phyloP scores from a whole-genome alignment of 2,113 vertebrate genomes.

The Misgurnus mizolepis region DNA sequence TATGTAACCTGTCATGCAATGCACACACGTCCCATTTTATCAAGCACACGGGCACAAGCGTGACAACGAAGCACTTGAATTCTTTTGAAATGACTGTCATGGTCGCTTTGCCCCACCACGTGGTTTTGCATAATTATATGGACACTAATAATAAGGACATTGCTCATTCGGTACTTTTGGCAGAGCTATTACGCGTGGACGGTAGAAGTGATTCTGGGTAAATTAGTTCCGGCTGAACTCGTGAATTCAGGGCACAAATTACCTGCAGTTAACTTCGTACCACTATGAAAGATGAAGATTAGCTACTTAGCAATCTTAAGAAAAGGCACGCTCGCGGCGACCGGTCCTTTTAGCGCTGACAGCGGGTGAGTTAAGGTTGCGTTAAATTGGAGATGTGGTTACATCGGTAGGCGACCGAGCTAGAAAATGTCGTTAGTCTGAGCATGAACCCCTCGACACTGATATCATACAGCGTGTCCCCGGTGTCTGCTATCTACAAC shows the following conservation, averaged over 20 bases:
- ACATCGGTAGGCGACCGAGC: too few species aligned
- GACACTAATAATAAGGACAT: constrained; percentile 52
- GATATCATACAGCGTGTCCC: neutral
- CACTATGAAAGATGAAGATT: constrained; percentile 41
- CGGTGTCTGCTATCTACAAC: neutral
- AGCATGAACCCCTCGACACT: neutral
- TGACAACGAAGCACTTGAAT: constrained; percentile 27
- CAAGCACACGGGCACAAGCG: constrained; percentile 27
- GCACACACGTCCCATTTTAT: constrained; percentile 40
- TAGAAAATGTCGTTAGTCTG: too few species aligned
- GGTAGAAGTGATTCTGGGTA: constrained; percentile 51
- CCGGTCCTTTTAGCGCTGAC: neutral
- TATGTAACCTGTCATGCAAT: constrained; percentile 44
- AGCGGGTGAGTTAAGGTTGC: neutral
- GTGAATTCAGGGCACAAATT: constrained; percentile 43
- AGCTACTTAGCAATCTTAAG: constrained; percentile 13
- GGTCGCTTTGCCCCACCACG: constrained; percentile 39
- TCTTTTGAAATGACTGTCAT: constrained; percentile 43
- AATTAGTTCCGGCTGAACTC: constrained; percentile 51
- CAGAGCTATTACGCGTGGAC: constrained; percentile 47
- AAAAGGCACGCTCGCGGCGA: neutral
- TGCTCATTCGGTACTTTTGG: constrained; percentile 43
- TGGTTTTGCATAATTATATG: constrained; percentile 51
- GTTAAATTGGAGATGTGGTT: neutral
- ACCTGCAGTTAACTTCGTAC: constrained; percentile 35